Evolutionary conservation across 2,888 invertebrate genomes (phyloP).

Genomic region (Gisinianus flammeolus): DNA sequence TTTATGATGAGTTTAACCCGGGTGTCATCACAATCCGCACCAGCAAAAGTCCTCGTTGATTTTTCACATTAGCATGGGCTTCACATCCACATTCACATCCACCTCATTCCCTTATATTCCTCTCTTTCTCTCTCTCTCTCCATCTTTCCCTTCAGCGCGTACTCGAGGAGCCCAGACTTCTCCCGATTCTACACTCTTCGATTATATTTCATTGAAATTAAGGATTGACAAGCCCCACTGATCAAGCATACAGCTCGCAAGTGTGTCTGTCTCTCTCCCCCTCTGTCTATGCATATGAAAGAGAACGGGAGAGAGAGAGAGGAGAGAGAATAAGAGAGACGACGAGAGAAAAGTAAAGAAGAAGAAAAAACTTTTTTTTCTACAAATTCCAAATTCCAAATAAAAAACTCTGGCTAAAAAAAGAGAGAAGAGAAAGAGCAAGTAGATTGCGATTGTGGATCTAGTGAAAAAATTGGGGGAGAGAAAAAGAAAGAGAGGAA

Average conservation of each 20-base stretch:
- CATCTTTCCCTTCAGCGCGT: constrained; percentile 23
- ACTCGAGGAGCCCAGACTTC: constrained; percentile 30
- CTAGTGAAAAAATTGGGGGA: background rate
- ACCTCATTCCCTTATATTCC: constrained; percentile 15
- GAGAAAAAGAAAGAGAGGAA: constrained; percentile 21
- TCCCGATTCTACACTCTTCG: constrained; percentile 48
- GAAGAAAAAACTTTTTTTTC: constrained; percentile 25
- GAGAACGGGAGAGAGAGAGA: constrained; percentile 4
- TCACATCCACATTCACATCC: constrained; percentile 49
- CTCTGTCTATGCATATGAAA: background rate
- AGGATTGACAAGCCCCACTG: constrained; percentile 51
- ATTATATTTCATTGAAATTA: constrained; percentile 60
- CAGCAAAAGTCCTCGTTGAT: constrained; percentile 55
- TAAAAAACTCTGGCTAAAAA: too few relatives aligned
- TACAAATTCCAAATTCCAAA: constrained; percentile 36
- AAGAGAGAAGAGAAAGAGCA: too few relatives aligned
- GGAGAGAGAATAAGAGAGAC: background rate
- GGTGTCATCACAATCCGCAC: constrained; percentile 57
- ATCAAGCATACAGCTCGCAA: too few relatives aligned
- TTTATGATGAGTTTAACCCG: constrained; percentile 51
- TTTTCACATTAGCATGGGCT: constrained; percentile 59
- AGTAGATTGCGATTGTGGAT: background rate
- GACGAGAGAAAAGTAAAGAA: background rate
- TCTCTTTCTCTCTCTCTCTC: constrained; percentile 21
- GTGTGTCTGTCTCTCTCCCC: too few relatives aligned